phyloP scores from a whole-genome alignment of 2,797 vertebrate species.

The Pseudochirops cupreus region DNA sequence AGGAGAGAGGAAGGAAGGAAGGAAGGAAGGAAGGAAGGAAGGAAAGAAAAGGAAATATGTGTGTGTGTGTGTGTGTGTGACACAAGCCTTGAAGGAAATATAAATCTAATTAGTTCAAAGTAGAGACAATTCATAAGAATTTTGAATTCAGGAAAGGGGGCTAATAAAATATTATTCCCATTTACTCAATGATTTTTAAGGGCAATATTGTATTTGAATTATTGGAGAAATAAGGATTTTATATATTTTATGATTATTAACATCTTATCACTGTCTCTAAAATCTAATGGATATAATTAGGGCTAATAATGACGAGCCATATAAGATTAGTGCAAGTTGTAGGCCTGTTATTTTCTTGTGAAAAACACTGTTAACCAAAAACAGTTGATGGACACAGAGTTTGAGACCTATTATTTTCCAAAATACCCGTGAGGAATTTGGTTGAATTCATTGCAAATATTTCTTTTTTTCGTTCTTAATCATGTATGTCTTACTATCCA shows the following conservation, averaged over 20 bases:
- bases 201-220: constrained; percentile 32
- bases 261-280: constrained; percentile 53
- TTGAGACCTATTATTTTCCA: not conserved
- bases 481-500: not conserved
- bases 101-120: not conserved
- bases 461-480: not conserved
- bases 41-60: too few species aligned
- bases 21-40: too few species aligned
- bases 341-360: constrained; percentile 17
- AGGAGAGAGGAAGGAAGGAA: too few species aligned
- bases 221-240: constrained; percentile 56
- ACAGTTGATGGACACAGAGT: not conserved
- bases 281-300: constrained; percentile 69
- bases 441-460: not conserved
- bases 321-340: constrained; percentile 34
- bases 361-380: not conserved
- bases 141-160: not conserved
- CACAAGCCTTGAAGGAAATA: not conserved
- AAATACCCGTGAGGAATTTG: not conserved
- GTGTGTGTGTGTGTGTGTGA: not conserved
- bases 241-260: constrained; percentile 64
- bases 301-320: constrained; percentile 56
- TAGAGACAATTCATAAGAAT: not conserved
- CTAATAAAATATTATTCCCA: not conserved
- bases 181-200: not conserved